phyloP scores from a whole-genome alignment of 2,113 vertebrate species.

The Myrmophylax atrothorax region DNA sequence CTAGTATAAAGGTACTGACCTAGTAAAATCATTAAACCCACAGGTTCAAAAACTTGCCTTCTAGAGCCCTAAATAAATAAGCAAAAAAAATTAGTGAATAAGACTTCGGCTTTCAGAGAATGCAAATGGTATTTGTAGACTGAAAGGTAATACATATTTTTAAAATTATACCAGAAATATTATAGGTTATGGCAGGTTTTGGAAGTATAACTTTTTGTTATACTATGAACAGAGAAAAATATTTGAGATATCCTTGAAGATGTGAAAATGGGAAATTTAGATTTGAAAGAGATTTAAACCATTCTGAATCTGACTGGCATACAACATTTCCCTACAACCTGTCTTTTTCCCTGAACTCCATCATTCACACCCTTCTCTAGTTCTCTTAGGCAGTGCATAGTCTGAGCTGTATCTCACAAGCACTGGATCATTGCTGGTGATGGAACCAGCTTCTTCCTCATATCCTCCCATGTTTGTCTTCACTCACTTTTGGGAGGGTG shows the following conservation, averaged over 20 bases:
- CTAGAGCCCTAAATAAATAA: neutral
- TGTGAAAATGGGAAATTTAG: neutral
- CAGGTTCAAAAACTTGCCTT: neutral
- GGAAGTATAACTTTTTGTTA: neutral
- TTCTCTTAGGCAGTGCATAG: neutral
- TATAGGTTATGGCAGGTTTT: neutral
- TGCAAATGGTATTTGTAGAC: neutral
- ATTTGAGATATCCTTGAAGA: neutral
- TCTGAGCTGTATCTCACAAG: neutral
- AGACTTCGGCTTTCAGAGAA: neutral
- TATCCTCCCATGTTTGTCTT: neutral
- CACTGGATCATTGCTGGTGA: fast-evolving
- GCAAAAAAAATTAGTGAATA: neutral
- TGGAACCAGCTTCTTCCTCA: neutral
- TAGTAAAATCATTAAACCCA: neutral
- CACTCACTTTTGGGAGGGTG: neutral
- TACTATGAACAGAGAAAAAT: neutral
- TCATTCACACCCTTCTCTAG: neutral
- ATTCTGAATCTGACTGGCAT: neutral
- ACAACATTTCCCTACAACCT: neutral
- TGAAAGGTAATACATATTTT: neutral
- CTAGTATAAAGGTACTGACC: neutral
- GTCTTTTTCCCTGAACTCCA: neutral
- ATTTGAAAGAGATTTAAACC: neutral
- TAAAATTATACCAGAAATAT: neutral